phyloP scores from a whole-genome alignment of 1,140 invertebrate genomes.

The Radopholus similis region DNA sequence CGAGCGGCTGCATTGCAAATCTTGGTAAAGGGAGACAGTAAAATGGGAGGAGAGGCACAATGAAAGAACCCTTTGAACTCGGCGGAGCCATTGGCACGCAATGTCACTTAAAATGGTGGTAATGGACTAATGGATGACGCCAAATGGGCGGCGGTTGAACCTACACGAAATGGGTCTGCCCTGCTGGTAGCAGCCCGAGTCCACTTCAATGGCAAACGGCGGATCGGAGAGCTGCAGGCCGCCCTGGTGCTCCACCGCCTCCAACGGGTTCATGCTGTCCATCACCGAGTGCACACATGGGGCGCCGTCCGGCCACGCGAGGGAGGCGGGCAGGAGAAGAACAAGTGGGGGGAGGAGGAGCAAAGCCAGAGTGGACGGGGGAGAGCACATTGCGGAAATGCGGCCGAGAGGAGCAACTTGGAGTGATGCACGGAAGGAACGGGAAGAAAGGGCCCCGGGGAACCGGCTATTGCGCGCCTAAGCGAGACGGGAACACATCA shows the following conservation, averaged over 20 bases:
- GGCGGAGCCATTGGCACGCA: conserved; percentile 43
- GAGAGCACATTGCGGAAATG: neutral
- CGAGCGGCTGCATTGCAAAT: conserved; percentile 55
- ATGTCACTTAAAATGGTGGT: conserved; percentile 39
- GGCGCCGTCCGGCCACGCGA: conserved; percentile 54
- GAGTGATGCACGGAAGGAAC: neutral
- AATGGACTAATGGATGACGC: neutral
- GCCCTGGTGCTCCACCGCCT: conserved; percentile 59
- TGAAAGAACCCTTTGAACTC: conserved; percentile 58
- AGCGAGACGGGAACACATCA: neutral
- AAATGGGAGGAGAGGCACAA: too few species aligned
- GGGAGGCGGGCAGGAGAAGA: neutral
- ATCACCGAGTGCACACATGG: conserved; percentile 52
- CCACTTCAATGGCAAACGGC: conserved; percentile 51
- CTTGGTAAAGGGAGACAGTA: too few species aligned
- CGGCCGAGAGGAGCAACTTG: too few species aligned
- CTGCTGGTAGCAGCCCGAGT: conserved; percentile 52
- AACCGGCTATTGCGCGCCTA: neutral
- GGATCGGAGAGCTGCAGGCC: conserved; percentile 48
- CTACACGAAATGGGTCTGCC: conserved; percentile 53
- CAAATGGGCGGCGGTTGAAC: conserved; percentile 17
- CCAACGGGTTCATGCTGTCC: conserved; percentile 56
- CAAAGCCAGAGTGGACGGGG: neutral
- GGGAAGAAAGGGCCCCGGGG: neutral
- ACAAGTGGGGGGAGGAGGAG: neutral